A percentile compares a stretch with the other conserved stretches of the same genome.
phyloP scores from a whole-genome alignment of 1,140 invertebrate genomes.

The Whitmania pigra region DNA sequence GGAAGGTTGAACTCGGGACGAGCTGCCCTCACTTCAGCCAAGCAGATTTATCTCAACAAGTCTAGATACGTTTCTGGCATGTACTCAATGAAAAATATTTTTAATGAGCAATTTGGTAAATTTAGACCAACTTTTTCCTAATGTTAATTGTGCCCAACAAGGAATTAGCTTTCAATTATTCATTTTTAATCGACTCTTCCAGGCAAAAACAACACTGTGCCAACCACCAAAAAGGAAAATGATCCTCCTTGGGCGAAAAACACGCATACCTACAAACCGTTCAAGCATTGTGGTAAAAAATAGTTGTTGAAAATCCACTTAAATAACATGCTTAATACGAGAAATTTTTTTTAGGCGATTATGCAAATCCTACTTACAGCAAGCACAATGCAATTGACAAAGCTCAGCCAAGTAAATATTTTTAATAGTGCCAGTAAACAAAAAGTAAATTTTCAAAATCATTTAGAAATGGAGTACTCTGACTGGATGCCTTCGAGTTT shows the following conservation, averaged over 20 bases:
- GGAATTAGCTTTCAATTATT: background rate
- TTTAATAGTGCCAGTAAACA: background rate
- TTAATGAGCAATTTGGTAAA: background rate
- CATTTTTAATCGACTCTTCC: background rate
- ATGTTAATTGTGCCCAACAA: background rate
- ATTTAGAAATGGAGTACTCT: background rate
- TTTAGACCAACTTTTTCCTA: background rate
- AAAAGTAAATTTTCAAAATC: background rate
- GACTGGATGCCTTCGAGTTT: slow-evolving; percentile 1
- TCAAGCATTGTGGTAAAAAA: background rate
- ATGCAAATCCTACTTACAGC: background rate
- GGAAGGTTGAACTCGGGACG: slow-evolving; percentile 29
- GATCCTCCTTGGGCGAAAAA: slow-evolving; percentile 10
- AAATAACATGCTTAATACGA: background rate
- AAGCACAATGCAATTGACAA: background rate
- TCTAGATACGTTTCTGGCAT: slow-evolving; percentile 56
- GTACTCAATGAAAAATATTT: background rate
- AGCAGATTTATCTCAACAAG: slow-evolving; percentile 59
- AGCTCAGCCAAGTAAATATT: background rate
- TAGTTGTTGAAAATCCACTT: background rate
- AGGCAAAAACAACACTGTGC: slow-evolving; percentile 1
- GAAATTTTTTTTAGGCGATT: background rate
- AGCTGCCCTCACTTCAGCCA: slow-evolving; percentile 48
- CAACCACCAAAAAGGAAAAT: slow-evolving; percentile 16
- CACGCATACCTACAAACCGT: background rate